These are phyloP conservation scores for Catalaphyllia jardinei DNA, from an alignment of 64 coral and sea anemone species.

Conservation along the genomic window DNA sequence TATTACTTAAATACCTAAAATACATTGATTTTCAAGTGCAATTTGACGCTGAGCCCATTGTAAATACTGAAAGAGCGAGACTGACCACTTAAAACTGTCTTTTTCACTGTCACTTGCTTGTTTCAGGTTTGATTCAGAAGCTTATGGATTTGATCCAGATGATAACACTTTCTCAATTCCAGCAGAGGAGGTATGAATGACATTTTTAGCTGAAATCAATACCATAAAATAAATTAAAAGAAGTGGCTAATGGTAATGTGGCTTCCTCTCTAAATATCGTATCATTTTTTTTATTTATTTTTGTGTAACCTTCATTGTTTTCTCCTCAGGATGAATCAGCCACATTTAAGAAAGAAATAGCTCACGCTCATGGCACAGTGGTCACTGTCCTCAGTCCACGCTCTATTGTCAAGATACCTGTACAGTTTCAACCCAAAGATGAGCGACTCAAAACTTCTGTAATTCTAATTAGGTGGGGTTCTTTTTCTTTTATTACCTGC, in stretches of 20 bases:
- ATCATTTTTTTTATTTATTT: too few species aligned
- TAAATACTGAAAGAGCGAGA: too few species aligned
- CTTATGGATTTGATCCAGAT: conserved; percentile 63
- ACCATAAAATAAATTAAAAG: too few species aligned
- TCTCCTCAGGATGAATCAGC: background rate
- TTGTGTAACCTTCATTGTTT: background rate
- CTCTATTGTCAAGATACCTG: conserved; percentile 66
- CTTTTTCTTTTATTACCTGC: too few species aligned
- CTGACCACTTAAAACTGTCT: background rate
- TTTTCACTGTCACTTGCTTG: background rate
- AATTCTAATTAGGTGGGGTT: conserved; percentile 73
- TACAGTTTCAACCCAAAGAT: conserved; percentile 86
- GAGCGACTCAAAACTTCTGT: conserved; percentile 83
- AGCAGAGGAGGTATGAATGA: conserved; percentile 17
- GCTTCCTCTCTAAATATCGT: too few species aligned
- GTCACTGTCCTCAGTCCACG: conserved; percentile 81
- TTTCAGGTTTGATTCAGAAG: conserved; percentile 68
- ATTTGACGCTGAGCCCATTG: too few species aligned
- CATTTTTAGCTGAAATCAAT: background rate
- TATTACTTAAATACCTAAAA: too few species aligned
- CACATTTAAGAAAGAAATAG: background rate
- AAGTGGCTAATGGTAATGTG: too few species aligned
- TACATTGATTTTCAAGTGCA: too few species aligned
- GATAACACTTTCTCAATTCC: conserved; percentile 70
- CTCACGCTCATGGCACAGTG: conserved; percentile 49